Conservation (phyloP, 2,797 vertebrate species). For the Morus bassanus region DNA sequence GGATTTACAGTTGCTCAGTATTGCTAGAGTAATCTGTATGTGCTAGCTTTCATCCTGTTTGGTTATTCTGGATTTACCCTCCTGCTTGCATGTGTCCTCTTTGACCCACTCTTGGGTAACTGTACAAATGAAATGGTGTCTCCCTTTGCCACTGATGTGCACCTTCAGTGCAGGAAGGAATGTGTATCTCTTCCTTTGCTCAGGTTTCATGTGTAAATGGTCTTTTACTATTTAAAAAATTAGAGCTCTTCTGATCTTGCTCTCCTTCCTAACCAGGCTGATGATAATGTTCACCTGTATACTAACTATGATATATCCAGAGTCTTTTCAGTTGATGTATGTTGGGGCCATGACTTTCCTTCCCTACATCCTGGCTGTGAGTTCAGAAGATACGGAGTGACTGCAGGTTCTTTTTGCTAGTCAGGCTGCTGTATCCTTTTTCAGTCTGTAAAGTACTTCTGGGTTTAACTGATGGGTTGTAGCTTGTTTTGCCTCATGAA, state of each 20-base stretch:
- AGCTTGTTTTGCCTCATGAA: background rate
- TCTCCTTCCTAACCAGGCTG: background rate
- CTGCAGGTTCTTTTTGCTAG: background rate
- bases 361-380: background rate
- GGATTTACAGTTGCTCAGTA: background rate
- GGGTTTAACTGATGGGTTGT: background rate
- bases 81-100: fast-evolving
- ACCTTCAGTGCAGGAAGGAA: background rate
- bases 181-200: background rate
- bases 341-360: background rate
- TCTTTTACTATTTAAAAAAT: background rate
- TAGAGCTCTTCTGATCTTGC: background rate
- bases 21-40: background rate
- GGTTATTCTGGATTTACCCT: background rate
- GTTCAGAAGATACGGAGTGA: fast-evolving
- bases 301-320: background rate
- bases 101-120: fast-evolving
- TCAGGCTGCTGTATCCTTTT: background rate
- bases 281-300: background rate
- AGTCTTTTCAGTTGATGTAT: background rate
- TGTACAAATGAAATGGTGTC: background rate
- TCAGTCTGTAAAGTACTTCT: background rate
- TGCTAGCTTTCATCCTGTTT: background rate
- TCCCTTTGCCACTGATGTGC: background rate
- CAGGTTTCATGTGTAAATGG: background rate